These are phyloP conservation scores for Biston betularia DNA, from an alignment of 2,888 invertebrate genomes.

Conservation along the genomic window DNA sequence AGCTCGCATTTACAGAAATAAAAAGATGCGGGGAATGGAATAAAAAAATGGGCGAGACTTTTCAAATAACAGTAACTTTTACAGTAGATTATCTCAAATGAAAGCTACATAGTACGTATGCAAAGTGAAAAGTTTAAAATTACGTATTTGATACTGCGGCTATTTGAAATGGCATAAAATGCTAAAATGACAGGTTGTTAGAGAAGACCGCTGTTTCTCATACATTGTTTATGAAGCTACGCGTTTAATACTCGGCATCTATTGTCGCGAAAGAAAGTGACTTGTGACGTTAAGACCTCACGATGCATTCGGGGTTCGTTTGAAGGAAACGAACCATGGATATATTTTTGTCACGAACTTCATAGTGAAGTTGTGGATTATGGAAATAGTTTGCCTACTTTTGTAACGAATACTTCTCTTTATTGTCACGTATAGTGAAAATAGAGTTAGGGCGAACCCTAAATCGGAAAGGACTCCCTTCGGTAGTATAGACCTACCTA, in stretches of 20 bases:
- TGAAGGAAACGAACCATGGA: slow-evolving; percentile 27
- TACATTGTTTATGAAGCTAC: slow-evolving; percentile 68
- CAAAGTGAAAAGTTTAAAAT: slow-evolving; percentile 37
- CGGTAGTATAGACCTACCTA: no score
- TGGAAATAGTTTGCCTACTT: background rate
- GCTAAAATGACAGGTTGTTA: slow-evolving; percentile 54
- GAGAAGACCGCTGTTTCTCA: slow-evolving; percentile 48
- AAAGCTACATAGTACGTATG: slow-evolving; percentile 19
- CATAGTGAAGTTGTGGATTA: background rate
- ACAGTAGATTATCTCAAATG: slow-evolving; percentile 15
- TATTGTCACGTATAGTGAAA: no score
- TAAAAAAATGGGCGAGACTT: slow-evolving; percentile 16
- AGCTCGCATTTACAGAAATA: slow-evolving; percentile 1
- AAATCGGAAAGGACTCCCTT: no score
- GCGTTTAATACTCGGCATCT: slow-evolving; percentile 26
- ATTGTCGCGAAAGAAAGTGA: slow-evolving; percentile 61
- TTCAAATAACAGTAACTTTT: slow-evolving; percentile 27
- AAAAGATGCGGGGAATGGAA: slow-evolving; percentile 1
- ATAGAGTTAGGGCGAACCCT: no score
- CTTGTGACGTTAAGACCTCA: slow-evolving; percentile 61
- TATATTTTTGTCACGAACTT: slow-evolving; percentile 17
- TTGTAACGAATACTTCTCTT: background rate
- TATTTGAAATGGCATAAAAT: slow-evolving; percentile 64
- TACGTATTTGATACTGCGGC: slow-evolving; percentile 36
- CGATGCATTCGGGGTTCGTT: slow-evolving; percentile 53